These are phyloP conservation scores for Neodiprion virginianus DNA, from an alignment of 1,140 invertebrate species.

Conservation along the genomic window DNA sequence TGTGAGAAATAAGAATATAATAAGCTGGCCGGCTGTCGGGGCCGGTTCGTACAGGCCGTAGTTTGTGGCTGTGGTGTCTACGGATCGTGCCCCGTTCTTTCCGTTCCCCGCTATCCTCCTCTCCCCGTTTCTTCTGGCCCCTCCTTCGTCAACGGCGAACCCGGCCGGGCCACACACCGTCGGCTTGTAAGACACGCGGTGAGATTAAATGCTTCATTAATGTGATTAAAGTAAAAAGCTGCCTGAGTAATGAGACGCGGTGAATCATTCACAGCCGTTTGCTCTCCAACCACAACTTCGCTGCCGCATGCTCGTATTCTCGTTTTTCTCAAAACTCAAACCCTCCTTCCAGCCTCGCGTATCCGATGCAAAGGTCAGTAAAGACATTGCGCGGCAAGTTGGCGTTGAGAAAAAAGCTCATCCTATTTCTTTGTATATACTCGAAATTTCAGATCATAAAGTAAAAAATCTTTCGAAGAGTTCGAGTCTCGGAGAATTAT, in stretches of 20 bases:
- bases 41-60: neutral
- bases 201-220: slow-evolving; percentile 63
- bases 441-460: no score
- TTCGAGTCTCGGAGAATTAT: no score
- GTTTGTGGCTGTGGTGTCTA: slow-evolving; percentile 21
- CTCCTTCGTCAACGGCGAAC: slow-evolving; percentile 50
- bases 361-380: no score
- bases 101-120: neutral
- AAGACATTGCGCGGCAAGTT: no score
- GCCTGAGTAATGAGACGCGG: slow-evolving; percentile 56
- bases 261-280: slow-evolving; percentile 50
- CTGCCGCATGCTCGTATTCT: neutral
- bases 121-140: neutral
- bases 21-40: neutral
- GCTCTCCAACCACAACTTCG: neutral
- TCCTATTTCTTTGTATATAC: no score
- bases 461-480: no score
- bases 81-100: slow-evolving; percentile 25
- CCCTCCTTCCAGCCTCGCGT: neutral
- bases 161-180: slow-evolving; percentile 54
- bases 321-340: neutral
- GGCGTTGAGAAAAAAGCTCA: no score
- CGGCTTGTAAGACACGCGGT: slow-evolving; percentile 59
- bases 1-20: slow-evolving; percentile 17
- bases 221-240: slow-evolving; percentile 63